phyloP scores from a whole-genome alignment of 2,888 invertebrate genomes.

The Eurytoma californica region DNA sequence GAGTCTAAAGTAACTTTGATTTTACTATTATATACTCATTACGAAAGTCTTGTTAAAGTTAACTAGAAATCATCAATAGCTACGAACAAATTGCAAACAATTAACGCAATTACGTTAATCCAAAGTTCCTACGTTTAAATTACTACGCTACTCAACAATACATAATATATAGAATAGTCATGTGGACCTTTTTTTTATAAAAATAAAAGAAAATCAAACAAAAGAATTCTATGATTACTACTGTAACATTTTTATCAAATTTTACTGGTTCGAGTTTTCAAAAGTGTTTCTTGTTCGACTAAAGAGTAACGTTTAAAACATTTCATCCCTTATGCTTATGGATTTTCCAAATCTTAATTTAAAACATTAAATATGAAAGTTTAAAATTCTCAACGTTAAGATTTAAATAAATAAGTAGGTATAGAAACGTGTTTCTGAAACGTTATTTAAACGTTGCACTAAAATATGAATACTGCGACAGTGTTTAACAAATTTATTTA shows the following conservation, averaged over 20 bases:
- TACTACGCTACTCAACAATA: constrained; percentile 15
- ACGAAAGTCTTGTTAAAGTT: no score
- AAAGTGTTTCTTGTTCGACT: neutral
- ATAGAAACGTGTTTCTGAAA: no score
- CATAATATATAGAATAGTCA: constrained; percentile 6
- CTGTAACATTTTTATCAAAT: constrained; percentile 20
- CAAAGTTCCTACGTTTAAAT: neutral
- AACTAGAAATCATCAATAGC: neutral
- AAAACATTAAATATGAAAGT: no score
- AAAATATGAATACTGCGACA: no score
- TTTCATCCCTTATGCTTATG: neutral
- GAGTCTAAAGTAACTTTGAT: no score
- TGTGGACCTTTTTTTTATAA: constrained; percentile 10
- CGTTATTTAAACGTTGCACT: no score
- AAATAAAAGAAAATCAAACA: neutral
- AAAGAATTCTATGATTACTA: neutral
- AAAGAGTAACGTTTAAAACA: neutral
- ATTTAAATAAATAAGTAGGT: no score
- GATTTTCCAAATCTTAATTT: no score
- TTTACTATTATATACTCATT: no score
- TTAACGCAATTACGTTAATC: no score
- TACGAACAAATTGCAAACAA: neutral
- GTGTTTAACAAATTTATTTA: no score
- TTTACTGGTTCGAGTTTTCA: neutral
- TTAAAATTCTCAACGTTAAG: no score